Evolutionary conservation across 92 coral and sea anemone genomes (phyloP), one percentile per base, ranked within the genome.

Genomic region (Epizoanthus fatuus): DNA sequence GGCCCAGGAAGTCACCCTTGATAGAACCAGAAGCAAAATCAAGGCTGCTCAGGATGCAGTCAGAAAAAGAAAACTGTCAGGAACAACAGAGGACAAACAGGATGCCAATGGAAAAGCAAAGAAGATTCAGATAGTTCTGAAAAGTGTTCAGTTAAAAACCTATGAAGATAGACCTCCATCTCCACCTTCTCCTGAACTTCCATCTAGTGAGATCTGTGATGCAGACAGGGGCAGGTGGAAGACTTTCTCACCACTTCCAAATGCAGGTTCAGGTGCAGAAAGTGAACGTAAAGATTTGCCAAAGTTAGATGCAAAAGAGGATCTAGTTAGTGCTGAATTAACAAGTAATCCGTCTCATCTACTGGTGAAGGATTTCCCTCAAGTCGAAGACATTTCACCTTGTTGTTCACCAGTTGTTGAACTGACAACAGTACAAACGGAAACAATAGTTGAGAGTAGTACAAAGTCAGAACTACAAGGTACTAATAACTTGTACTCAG

Each of bases 351-450:
- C 63, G 7, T 47, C 32, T 19, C 35, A 69, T 45, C 79, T 56
- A 40, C 57, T 37, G 42, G 65, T 19, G 52, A 90, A 74, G 29
- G 84, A 93, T 84, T 55, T 93, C 51, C 98, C 98, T 14, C 92
- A 89, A 81, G 90, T 94, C 14, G 99, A 95, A 65, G 99, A 97
- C 59, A 97, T 97, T 44, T 97, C 99, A 12, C 99, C 99, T 4
- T 95, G 96, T 35, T 89, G 91, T n/a, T 97, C 99, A 0, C 99
- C 99, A 1, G 66, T 88, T 15, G 86, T 69, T 4, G 73, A 90
- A 52, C 64, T 69, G 20, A 54, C 81, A 44, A 74, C 86, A 51
- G 86, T 52, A 22, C 80, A 75, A 45, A 67, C 57, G 8, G 45
- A 78, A 44, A 60, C 90, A 62, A 71, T 44, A 39, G 88, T 79